Percentiles rank a stretch among this genome's conserved stretches.
Conservation (phyloP, 1,140 invertebrate genomes). For the Drosophila punjabiensis region DNA sequence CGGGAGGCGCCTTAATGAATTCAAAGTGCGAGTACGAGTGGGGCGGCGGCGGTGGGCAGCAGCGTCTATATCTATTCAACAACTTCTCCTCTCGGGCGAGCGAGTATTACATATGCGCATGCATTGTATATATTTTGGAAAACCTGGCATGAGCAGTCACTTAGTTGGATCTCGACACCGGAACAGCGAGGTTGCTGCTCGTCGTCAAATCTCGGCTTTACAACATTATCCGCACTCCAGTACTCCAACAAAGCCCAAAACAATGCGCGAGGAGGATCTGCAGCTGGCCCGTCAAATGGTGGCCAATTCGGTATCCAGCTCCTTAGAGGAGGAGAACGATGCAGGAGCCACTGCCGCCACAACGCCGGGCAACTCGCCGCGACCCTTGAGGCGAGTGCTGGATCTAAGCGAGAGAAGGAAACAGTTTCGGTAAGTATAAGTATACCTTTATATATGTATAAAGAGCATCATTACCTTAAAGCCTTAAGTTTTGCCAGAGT, state of each 20-base stretch:
- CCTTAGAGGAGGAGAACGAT: constrained; percentile 72
- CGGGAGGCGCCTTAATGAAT: constrained; percentile 62
- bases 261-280: constrained; percentile 89
- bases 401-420: constrained; percentile 86
- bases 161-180: constrained; percentile 64
- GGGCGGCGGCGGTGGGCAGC: constrained; percentile 1
- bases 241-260: background rate
- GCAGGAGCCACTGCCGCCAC: constrained; percentile 4
- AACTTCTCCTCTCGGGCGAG: constrained; percentile 22
- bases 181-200: constrained; percentile 47
- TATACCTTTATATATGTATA: background rate
- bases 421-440: constrained; percentile 86
- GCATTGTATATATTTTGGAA: constrained; percentile 74
- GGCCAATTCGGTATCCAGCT: constrained; percentile 86
- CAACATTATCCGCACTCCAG: background rate
- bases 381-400: constrained; percentile 86
- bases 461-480: no score
- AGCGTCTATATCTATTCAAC: constrained; percentile 15
- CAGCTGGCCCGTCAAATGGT: constrained; percentile 89
- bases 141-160: constrained; percentile 43
- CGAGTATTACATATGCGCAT: constrained; percentile 59
- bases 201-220: constrained; percentile 20
- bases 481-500: background rate
- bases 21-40: constrained; percentile 70
- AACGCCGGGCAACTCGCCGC: constrained; percentile 87